These are phyloP conservation scores for Triplophysa dalaica DNA, from an alignment of 2,113 vertebrate species.

Conservation along the genomic window DNA sequence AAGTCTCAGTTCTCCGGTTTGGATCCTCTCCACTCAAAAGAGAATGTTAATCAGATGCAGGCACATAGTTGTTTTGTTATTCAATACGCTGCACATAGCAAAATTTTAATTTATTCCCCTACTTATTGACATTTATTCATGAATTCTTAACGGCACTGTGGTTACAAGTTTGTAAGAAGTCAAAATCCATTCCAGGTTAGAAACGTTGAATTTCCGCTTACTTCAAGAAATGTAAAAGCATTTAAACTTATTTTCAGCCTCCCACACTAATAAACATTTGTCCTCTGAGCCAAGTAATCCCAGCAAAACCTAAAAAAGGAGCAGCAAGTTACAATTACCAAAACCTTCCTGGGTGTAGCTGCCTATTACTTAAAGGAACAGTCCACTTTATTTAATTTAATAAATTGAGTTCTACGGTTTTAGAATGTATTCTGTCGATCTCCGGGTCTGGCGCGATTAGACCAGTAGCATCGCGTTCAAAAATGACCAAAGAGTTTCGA, in stretches of 20 bases:
- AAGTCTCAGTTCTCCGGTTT: constrained; percentile 3
- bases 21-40: not conserved
- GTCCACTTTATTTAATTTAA: no score
- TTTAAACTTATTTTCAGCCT: no score
- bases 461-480: no score
- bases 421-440: no score
- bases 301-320: no score
- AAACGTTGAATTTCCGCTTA: not conserved
- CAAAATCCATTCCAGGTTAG: not conserved
- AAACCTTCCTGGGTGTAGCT: not conserved
- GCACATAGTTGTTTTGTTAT: constrained; percentile 26
- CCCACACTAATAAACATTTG: no score
- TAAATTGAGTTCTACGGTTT: no score
- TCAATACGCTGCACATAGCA: not conserved
- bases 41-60: constrained; percentile 31
- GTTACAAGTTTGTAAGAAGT: not conserved
- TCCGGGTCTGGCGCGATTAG: no score
- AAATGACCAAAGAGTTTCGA: no score
- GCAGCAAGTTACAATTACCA: no score
- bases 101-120: constrained; percentile 15
- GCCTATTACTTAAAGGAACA: not conserved
- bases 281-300: no score
- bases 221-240: not conserved
- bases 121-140: constrained; percentile 35
- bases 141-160: not conserved